Conservation (phyloP, 2,113 vertebrate species). For the Condylura cristata region DNA sequence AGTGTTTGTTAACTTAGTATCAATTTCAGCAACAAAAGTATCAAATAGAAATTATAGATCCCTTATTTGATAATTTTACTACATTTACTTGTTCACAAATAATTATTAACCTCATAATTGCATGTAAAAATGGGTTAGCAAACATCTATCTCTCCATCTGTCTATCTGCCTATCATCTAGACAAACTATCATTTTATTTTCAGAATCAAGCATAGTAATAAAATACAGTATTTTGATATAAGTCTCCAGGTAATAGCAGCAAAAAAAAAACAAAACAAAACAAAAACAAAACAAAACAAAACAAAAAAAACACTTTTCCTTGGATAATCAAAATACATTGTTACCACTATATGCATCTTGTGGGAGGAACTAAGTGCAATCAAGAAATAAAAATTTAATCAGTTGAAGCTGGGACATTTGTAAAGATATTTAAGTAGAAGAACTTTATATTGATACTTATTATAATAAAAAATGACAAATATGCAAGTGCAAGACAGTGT, state of each 20-base stretch:
- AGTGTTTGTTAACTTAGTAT: not conserved
- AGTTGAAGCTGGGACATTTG: not conserved
- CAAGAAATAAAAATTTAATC: not conserved
- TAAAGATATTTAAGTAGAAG: not conserved
- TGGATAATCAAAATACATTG: not conserved
- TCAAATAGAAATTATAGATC: not conserved
- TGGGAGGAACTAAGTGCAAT: not conserved
- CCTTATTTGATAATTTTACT: not conserved
- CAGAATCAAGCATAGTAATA: not conserved
- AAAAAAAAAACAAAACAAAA: too few species aligned
- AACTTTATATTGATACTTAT: too few species aligned
- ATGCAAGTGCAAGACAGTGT: too few species aligned
- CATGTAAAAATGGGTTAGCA: not conserved
- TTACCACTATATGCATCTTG: not conserved
- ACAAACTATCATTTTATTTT: not conserved
- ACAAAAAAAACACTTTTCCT: too few species aligned
- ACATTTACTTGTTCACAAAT: not conserved
- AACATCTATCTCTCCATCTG: not conserved
- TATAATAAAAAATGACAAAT: too few species aligned
- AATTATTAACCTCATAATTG: not conserved
- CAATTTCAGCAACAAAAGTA: not conserved
- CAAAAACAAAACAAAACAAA: too few species aligned
- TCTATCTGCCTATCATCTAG: not conserved
- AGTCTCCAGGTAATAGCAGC: not conserved
- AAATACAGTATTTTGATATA: not conserved